Evolutionary conservation across 2,797 vertebrate genomes (phyloP).

Genomic region (Sebastiscus albofasciatus): DNA sequence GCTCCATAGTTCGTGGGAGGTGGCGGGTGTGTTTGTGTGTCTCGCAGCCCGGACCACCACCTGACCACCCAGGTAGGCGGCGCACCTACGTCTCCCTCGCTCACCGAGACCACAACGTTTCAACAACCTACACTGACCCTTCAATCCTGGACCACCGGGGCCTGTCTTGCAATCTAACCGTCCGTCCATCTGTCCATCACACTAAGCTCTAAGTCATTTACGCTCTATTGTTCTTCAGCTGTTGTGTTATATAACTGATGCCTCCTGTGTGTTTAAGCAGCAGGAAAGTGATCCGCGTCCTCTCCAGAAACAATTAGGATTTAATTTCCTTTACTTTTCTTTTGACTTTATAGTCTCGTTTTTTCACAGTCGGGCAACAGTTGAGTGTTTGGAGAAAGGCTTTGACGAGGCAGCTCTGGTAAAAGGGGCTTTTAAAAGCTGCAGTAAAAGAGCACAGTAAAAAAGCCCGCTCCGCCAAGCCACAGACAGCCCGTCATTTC

Average conservation of each 20-base stretch:
- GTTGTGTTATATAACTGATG: conserved; percentile 14
- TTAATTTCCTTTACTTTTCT: conserved; percentile 46
- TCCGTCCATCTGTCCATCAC: neutral
- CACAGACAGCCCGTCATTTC: conserved; percentile 54
- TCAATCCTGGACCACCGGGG: conserved; percentile 18
- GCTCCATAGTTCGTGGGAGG: conserved; percentile 6
- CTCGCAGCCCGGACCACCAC: conserved; percentile 1
- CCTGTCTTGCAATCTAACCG: neutral
- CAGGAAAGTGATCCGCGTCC: conserved; percentile 1
- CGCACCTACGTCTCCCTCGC: neutral
- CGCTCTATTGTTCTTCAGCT: neutral
- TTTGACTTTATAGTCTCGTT: conserved; percentile 34
- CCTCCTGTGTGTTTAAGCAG: conserved; percentile 19
- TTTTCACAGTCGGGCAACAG: conserved; percentile 21
- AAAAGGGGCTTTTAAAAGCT: conserved; percentile 40
- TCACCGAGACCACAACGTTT: conserved; percentile 4
- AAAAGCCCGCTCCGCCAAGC: conserved; percentile 21
- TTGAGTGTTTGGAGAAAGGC: conserved; percentile 21
- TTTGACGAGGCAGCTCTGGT: conserved; percentile 40
- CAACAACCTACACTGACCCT: conserved; percentile 15
- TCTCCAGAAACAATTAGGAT: conserved; percentile 29
- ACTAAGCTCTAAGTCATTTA: neutral
- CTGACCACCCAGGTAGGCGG: conserved; percentile 62
- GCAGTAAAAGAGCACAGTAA: conserved; percentile 44
- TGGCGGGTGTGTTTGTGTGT: conserved; percentile 8